Conservation (phyloP, 2,888 invertebrate species). For the Rhabditoides inermis region DNA sequence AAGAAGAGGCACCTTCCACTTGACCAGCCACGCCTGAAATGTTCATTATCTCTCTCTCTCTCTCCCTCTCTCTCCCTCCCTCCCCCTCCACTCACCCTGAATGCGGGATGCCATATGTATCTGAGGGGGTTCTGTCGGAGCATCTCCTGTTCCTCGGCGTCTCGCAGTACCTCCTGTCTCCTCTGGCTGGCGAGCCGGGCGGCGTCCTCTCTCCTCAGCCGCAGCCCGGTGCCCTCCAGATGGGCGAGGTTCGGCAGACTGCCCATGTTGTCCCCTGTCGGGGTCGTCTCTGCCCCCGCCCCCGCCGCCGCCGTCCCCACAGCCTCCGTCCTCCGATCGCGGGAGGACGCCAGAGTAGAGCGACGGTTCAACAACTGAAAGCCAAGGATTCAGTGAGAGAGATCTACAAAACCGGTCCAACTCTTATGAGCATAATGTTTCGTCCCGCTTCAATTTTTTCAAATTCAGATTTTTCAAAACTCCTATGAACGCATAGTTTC, state of each 20-base stretch:
- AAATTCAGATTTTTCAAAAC: too few species aligned
- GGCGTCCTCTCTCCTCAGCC: conserved; percentile 62
- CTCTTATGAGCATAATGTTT: too few species aligned
- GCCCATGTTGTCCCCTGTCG: conserved; percentile 59
- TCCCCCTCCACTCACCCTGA: conserved; percentile 69
- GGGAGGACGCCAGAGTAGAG: conserved; percentile 43
- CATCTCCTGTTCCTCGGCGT: conserved; percentile 81
- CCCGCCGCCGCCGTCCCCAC: background rate
- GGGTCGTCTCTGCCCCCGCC: background rate
- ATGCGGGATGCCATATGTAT: conserved; percentile 90
- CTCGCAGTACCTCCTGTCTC: conserved; percentile 81
- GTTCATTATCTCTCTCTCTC: background rate
- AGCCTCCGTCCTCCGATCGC: conserved; percentile 17
- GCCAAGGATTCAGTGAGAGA: too few species aligned
- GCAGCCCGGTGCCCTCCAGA: conserved; percentile 64
- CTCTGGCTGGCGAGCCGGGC: conserved; percentile 84
- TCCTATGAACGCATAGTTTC: too few species aligned
- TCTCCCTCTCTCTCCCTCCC: background rate
- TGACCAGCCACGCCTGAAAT: conserved; percentile 40
- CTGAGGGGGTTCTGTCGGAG: conserved; percentile 86
- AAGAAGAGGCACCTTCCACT: conserved; percentile 46
- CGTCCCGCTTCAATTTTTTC: too few species aligned
- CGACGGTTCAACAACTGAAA: conserved; percentile 36
- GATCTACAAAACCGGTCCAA: too few species aligned
- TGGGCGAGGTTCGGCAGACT: conserved; percentile 75